Base-by-base conservation (phyloP, 1,140 invertebrate species). In the Diabrotica undecimpunctata region DNA sequence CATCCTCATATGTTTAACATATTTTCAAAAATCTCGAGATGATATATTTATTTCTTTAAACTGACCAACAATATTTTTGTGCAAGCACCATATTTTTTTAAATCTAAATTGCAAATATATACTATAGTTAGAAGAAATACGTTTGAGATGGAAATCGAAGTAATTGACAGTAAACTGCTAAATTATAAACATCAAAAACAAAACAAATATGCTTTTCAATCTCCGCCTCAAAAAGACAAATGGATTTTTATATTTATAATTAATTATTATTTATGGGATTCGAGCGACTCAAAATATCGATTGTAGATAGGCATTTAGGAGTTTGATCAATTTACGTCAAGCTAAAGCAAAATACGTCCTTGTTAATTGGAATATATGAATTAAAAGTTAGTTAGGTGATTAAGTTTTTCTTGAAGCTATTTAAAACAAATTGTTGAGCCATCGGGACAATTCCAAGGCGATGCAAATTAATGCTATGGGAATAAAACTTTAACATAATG, bases 41-140 rank as follows among this genome's bases (percentile, higher is more conserved):
- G 13, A 46, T 25, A 25, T 25, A 25, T 52, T 52, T n/a, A 11
- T 52, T 61, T 61, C 37, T 36, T 61, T 35, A 12, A 61, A 61
- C 59, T 61, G 59, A 35, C 38, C 61, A 62, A 62, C 61, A 37
- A 62, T 60, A 60, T 54, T 62, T 62, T 54, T 39, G 61, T 62
- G 61, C 61, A 62, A 62, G 61, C 61, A 62, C 61, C 61, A 55
- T 37, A 37, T 52, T 61, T 61, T 61, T 62, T 53, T 46, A 46
- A 46, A 46, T 62, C 61, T 62, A 62, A 54, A 54, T 62, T 62
- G 61, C 61, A 62, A 62, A 36, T 55, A 25, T 25, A 25, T 25
- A 25, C 25, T 25, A 25, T 59, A 52, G 25, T 61, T 61, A 62
- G 61, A 62, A 62, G 61, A 54, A 54, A 54, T 54, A 38, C 38